Percentiles rank a stretch among this genome's conserved stretches.
phyloP scores from a whole-genome alignment of 2,888 invertebrate genomes.

The Dastarcus helophoroides region DNA sequence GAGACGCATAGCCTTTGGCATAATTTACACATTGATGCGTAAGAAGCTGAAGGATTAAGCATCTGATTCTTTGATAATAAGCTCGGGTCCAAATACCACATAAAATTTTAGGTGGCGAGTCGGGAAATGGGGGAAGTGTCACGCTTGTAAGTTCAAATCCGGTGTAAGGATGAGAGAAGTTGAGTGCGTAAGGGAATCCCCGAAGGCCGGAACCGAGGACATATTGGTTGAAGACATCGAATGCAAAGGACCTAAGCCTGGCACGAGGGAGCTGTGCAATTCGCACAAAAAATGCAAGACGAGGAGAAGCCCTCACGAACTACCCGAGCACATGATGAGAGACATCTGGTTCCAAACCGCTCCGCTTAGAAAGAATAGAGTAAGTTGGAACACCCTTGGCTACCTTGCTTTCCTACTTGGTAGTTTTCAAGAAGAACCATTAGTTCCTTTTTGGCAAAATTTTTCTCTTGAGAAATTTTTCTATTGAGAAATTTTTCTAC shows the following conservation, averaged over 20 bases:
- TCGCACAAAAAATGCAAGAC: slow-evolving; percentile 27
- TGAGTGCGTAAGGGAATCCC: slow-evolving; percentile 39
- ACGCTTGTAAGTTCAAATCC: slow-evolving; percentile 40
- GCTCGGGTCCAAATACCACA: no score
- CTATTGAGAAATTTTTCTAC: neutral
- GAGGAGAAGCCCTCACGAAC: slow-evolving; percentile 18
- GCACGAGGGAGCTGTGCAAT: slow-evolving; percentile 32
- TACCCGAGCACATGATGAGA: slow-evolving; percentile 24
- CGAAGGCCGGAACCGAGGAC: slow-evolving; percentile 37
- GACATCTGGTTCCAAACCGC: slow-evolving; percentile 29
- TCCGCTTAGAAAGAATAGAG: neutral
- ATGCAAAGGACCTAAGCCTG: slow-evolving; percentile 28
- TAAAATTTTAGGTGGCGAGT: slow-evolving; percentile 51
- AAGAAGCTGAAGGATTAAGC: no score
- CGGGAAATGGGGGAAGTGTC: slow-evolving; percentile 53
- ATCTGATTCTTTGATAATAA: no score
- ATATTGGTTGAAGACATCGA: slow-evolving; percentile 32
- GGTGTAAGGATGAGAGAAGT: slow-evolving; percentile 38
- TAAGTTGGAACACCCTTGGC: no score
- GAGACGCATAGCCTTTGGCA: no score
- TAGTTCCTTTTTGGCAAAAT: no score
- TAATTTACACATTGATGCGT: no score
- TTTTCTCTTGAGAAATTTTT: no score
- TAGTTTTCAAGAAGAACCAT: no score
- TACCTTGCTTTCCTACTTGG: no score